These are phyloP conservation scores for Glossosoma conforme DNA, from an alignment of 1,140 invertebrate genomes.

Conservation along the genomic window DNA sequence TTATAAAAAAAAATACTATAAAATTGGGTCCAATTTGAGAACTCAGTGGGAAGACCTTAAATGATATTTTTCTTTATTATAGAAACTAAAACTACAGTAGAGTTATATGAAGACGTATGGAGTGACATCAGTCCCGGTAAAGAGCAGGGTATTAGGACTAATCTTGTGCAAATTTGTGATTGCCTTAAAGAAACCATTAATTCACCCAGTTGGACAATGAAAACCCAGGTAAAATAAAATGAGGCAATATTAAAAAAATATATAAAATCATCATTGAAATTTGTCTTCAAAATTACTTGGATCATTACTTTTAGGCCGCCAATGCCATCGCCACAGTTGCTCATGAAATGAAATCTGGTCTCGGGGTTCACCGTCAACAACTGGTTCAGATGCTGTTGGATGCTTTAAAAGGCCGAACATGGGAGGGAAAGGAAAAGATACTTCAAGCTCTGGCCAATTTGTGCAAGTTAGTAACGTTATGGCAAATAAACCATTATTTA, in stretches of 20 bases:
- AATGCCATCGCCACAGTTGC: constrained; percentile 76
- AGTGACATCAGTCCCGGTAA: constrained; percentile 79
- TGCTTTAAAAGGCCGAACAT: constrained; percentile 78
- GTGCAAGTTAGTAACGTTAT: constrained; percentile 57
- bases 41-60: no score
- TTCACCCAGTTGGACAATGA: constrained; percentile 80
- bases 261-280: constrained; percentile 5
- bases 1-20: constrained; percentile 3
- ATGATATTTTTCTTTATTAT: constrained; percentile 17
- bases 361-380: constrained; percentile 59
- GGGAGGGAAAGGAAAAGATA: constrained; percentile 80
- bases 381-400: constrained; percentile 65
- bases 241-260: neutral
- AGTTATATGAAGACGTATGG: constrained; percentile 87
- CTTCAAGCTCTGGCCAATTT: constrained; percentile 71
- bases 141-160: constrained; percentile 73
- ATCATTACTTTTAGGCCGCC: constrained; percentile 55
- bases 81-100: constrained; percentile 59
- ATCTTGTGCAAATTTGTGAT: constrained; percentile 68
- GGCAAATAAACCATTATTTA: neutral
- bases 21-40: no score
- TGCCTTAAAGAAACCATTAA: constrained; percentile 66
- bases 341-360: constrained; percentile 60
- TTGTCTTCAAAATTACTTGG: neutral
- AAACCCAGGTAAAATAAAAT: constrained; percentile 60